These are phyloP conservation scores for Mamestra configurata DNA, from an alignment of 1,140 invertebrate species.

Conservation along the genomic window DNA sequence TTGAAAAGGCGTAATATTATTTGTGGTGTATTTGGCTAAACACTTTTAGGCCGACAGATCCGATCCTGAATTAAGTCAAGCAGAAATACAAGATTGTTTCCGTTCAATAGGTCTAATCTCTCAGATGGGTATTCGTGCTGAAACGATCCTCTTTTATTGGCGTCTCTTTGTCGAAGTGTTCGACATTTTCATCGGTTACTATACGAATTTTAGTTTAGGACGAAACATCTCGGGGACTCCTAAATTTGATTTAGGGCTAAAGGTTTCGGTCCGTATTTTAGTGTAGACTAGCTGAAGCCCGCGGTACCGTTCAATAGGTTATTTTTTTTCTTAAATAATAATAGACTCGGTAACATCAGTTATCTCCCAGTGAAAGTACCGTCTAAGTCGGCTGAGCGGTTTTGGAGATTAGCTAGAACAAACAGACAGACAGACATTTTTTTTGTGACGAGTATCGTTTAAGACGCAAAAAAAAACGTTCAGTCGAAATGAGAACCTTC, in stretches of 20 bases:
- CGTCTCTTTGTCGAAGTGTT: slow-evolving; percentile 78
- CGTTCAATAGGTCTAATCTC: slow-evolving; percentile 85
- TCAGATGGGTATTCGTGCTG: slow-evolving; percentile 84
- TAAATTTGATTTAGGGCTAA: slow-evolving; percentile 35
- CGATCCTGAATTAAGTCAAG: slow-evolving; percentile 75
- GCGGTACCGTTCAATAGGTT: no score
- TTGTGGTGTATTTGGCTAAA: slow-evolving; percentile 64
- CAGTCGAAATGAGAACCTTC: no score
- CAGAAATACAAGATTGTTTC: slow-evolving; percentile 86
- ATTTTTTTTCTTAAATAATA: not conserved
- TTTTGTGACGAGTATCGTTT: no score
- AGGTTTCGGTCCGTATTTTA: slow-evolving; percentile 15
- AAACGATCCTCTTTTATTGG: slow-evolving; percentile 84
- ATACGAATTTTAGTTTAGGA: slow-evolving; percentile 56
- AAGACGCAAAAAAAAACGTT: no score
- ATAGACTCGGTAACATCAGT: no score
- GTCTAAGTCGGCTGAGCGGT: no score
- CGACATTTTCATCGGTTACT: slow-evolving; percentile 67
- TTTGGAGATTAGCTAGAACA: no score
- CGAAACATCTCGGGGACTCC: slow-evolving; percentile 46
- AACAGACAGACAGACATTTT: no score
- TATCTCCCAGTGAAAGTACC: no score
- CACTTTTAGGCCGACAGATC: slow-evolving; percentile 71
- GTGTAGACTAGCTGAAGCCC: not conserved
- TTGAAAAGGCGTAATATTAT: slow-evolving; percentile 40